A percentile compares a stretch with the other conserved stretches of the same genome.
These are phyloP conservation scores for Caretta caretta DNA, from an alignment of 2,113 vertebrate genomes.

Conservation along the genomic window DNA sequence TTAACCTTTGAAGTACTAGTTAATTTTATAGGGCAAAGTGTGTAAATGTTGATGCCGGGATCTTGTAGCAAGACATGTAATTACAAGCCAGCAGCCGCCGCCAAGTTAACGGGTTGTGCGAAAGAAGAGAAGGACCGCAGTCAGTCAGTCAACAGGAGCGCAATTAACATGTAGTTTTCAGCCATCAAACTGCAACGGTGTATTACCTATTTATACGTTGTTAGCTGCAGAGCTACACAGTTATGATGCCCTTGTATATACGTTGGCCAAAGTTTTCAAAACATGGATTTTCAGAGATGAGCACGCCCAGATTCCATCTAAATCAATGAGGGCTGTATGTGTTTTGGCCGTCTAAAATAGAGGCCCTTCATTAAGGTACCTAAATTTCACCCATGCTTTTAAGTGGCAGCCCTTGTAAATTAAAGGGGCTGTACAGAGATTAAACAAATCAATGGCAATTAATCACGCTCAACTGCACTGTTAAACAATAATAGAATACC, in stretches of 20 bases:
- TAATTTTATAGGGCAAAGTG: background rate
- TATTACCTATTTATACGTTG: fast-evolving
- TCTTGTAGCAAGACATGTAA: background rate
- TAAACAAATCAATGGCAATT: too few relatives aligned
- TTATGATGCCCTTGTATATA: fast-evolving
- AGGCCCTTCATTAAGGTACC: background rate
- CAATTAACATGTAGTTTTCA: background rate
- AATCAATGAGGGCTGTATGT: background rate
- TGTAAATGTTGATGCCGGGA: background rate
- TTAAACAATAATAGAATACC: too few relatives aligned
- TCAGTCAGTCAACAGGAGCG: background rate
- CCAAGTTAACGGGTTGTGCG: background rate
- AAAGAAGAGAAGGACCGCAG: background rate
- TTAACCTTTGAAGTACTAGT: background rate
- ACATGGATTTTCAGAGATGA: background rate
- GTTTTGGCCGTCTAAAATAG: background rate
- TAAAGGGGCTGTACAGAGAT: background rate
- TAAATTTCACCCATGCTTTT: background rate
- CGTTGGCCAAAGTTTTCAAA: fast-evolving
- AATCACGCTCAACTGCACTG: too few relatives aligned
- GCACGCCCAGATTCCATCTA: background rate
- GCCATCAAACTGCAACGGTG: background rate
- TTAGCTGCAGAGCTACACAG: background rate
- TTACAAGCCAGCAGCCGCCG: background rate
- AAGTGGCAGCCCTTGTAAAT: background rate